phyloP scores from a whole-genome alignment of 2,797 vertebrate genomes.

The Cottoperca gobio region DNA sequence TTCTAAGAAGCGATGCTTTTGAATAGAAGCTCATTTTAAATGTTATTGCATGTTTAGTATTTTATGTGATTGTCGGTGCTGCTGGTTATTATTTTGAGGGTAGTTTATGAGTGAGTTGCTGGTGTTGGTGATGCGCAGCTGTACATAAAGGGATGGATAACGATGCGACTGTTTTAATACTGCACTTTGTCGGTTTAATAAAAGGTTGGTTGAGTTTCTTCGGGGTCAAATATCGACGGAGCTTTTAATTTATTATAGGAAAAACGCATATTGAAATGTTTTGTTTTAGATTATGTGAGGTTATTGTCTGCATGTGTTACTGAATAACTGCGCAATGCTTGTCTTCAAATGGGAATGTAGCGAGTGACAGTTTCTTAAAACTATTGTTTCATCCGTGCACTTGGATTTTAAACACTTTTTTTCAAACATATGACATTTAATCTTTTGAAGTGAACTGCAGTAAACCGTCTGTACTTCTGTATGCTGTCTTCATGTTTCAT shows the following conservation, averaged over 20 bases:
- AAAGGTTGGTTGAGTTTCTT: constrained; percentile 38
- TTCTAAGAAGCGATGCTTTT: constrained; percentile 33
- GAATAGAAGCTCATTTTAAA: constrained; percentile 22
- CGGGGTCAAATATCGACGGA: not conserved
- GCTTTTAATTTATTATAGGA: constrained; percentile 31
- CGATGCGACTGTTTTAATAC: constrained; percentile 42
- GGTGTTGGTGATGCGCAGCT: constrained; percentile 47
- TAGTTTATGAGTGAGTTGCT: constrained; percentile 30
- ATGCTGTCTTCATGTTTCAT: constrained; percentile 48
- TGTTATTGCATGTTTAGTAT: constrained; percentile 11
- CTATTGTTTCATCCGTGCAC: not conserved
- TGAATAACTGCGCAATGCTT: constrained; percentile 49
- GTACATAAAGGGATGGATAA: constrained; percentile 37
- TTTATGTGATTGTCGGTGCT: constrained; percentile 27
- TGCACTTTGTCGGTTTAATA: constrained; percentile 48
- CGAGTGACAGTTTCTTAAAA: constrained; percentile 18
- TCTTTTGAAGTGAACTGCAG: not conserved
- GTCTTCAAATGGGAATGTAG: constrained; percentile 37
- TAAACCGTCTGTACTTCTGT: not conserved
- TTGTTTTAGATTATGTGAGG: constrained; percentile 41
- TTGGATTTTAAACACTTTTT: constrained; percentile 8
- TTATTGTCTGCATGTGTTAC: constrained; percentile 59
- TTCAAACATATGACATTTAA: not conserved
- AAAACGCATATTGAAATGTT: constrained; percentile 31
- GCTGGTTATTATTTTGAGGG: constrained; percentile 33